Evolutionary conservation across 2,113 vertebrate species (phyloP), one percentile per base, ranked within the genome.

Genomic region (Caracal caracal): DNA sequence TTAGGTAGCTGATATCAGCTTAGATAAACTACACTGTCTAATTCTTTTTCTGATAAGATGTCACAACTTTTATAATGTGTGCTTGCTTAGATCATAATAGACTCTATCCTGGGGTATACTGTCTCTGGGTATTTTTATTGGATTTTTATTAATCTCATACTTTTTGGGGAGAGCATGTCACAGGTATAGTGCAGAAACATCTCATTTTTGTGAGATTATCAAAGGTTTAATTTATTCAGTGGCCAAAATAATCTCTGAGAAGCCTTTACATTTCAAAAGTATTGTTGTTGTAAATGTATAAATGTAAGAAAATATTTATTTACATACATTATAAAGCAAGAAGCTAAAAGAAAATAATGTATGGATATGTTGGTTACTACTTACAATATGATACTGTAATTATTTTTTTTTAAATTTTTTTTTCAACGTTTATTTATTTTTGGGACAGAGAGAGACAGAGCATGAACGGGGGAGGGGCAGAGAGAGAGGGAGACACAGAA

Each of bases 211-310:
- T 43, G 73, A 91, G 15, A 75, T 43, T 66, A 43, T 2, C 73
- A 78, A 80, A 63, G 26, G 30, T 70, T 94, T 84, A 47, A 94
- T 71, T 51, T 30, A 81, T 26, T 75, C n/a, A 40, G 26, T 40
- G 16, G 16, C 17, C 49, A 51, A 88, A 75, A 88, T 22, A 13
- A 10, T 68, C 61, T 51, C 37, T 83, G 11, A 95, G 81, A 94
- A 66, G 20, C 33, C 3, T 35, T 84, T 75, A 43, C 17, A 70
- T 70, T 81, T 86, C 28, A 93, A 85, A 94, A 97, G 79, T 83
- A 65, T 37, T n/a, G 24, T 63, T 85, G 9, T 12, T 92, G 20
- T 9, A 76, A 28, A 63, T 65, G 73, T 37, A 70, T 88, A 83
- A 80, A 76, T 75, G n/a, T 26, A 80, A 70, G 68, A 93, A 80